These are phyloP conservation scores for Pogonophryne albipinna DNA, from an alignment of 2,797 vertebrate genomes.

Conservation along the genomic window DNA sequence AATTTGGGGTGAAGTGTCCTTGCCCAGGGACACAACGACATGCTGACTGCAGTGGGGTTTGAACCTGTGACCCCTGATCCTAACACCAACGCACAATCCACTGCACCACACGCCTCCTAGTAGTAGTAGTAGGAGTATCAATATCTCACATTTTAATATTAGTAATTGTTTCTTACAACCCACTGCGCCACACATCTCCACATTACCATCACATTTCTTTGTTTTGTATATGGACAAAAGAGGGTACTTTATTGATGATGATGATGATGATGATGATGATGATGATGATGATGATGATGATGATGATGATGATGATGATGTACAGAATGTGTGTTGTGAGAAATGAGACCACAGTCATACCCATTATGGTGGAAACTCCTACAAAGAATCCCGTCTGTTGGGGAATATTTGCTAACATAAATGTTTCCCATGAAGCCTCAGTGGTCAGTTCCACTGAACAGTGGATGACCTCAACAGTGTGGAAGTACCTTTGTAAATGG, in stretches of 20 bases:
- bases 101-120: too few species aligned
- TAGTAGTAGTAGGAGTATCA: too few species aligned
- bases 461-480: neutral
- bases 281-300: neutral
- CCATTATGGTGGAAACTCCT: neutral
- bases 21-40: too few species aligned
- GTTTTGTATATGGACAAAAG: slow-evolving; percentile 31
- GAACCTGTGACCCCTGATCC: too few species aligned
- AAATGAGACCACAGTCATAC: slow-evolving; percentile 4
- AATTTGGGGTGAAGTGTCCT: too few species aligned
- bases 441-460: slow-evolving; percentile 31
- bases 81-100: too few species aligned
- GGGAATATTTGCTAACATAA: neutral
- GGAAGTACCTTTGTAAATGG: slow-evolving; percentile 13
- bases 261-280: neutral
- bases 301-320: neutral
- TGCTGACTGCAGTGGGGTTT: too few species aligned
- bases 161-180: too few species aligned
- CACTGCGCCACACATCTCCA: too few species aligned
- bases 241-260: slow-evolving; percentile 19
- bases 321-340: neutral
- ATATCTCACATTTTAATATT: too few species aligned
- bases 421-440: slow-evolving; percentile 6
- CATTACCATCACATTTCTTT: neutral
- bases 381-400: slow-evolving; percentile 13